Evolutionary conservation across 2,113 vertebrate genomes (phyloP).

Genomic region (Rhagologus leucostigma): DNA sequence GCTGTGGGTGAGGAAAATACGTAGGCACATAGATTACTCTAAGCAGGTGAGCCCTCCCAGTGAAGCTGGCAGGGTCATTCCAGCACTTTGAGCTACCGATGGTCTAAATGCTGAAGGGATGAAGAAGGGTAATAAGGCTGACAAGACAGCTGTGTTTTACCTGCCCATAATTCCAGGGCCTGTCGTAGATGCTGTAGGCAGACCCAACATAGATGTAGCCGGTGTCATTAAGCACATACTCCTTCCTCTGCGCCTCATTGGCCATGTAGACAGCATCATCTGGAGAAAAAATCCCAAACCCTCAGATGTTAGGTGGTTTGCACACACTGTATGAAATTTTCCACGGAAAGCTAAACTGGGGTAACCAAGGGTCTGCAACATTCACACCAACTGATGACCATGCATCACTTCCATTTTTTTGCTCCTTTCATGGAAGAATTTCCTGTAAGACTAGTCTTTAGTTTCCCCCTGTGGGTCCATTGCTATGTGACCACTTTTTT

Average conservation of each 20-base stretch:
- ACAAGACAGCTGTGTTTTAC: not conserved
- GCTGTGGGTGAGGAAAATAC: not conserved
- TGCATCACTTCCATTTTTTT: not conserved
- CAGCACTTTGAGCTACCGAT: not conserved
- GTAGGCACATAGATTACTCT: not conserved
- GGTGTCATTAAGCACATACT: slow-evolving; percentile 65
- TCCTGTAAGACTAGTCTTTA: not conserved
- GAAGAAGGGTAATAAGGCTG: not conserved
- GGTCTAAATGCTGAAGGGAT: not conserved
- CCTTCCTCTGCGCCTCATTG: not conserved
- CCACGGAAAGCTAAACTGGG: not conserved
- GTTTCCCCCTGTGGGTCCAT: not conserved
- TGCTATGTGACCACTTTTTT: not conserved
- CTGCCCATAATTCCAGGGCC: slow-evolving; percentile 75
- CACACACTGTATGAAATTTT: not conserved
- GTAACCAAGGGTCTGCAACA: not conserved
- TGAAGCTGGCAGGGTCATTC: not conserved
- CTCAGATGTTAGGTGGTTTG: not conserved
- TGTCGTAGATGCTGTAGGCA: not conserved
- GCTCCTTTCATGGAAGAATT: not conserved
- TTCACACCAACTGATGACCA: not conserved
- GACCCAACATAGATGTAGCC: slow-evolving; percentile 71
- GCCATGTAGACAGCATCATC: slow-evolving; percentile 61
- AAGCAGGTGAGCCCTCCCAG: not conserved
- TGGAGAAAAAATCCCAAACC: not conserved